Evolutionary conservation across 2,113 vertebrate species (phyloP), one percentile per base, ranked within the genome.

Genomic region (Channa maculata): DNA sequence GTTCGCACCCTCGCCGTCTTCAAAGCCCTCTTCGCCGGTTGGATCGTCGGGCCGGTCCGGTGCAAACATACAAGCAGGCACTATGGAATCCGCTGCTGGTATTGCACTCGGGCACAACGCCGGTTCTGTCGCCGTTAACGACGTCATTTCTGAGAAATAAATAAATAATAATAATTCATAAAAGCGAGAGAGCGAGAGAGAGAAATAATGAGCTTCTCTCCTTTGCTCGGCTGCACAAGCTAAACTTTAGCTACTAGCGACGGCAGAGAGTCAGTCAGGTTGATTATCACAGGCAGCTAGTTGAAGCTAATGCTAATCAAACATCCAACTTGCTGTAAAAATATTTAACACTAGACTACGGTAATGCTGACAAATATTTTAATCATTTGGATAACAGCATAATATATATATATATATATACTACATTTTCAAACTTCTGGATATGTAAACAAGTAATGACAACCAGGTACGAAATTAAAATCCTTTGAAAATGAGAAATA

Each of bases 1-100:
- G 82, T 96, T 96, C 14, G 76, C 68, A 2, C 36, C 80, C 14
- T 89, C 92, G 65, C 84, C 75, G 89, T 86, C 87, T 6, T 89
- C 90, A 3, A 71, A 88, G 82, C 45, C 37, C 46, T 91, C 91
- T 64, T 10, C 74, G 5, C 67, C 81, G 69, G 63, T 46, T 5
- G 55, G 79, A 90, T 94, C 80, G 68, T 92, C 90, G 73, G 88
- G 5, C 91, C 89, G 80, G 74, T 95, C 96, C 0, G 96, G 96
- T 36, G 96, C 96, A 66, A 97, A 97, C 95, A 97, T 96, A 10
- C 95, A 96, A 59, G 96, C 95, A 24, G 96, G 96, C 15, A 97
- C 95, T 61, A 95, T 90, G 36, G 95, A 93, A 46, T 95, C 95
- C 39, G 68, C 75, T 12, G 79, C 55, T 1, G 80, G 45, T 37